phyloP scores from a whole-genome alignment of 2,888 invertebrate genomes.

The Embidobia sp. region DNA sequence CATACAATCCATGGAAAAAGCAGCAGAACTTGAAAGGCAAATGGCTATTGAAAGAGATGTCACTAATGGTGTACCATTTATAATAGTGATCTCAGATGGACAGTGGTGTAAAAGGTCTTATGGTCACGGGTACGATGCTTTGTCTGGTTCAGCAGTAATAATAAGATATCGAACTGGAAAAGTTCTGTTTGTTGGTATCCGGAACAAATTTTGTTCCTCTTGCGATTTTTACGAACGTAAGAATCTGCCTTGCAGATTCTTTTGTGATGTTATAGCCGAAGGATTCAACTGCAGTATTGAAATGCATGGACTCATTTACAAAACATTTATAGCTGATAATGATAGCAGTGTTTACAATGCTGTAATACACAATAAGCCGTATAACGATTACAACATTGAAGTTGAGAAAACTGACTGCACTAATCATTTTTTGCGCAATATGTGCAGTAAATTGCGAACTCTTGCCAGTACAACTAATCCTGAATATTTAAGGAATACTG shows the following conservation, averaged over 20 bases:
- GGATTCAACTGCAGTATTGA: constrained; percentile 25
- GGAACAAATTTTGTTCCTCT: neutral
- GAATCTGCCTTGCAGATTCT: neutral
- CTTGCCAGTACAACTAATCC: neutral
- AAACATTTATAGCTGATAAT: constrained; percentile 40
- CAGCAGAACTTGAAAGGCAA: constrained; percentile 36
- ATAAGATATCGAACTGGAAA: constrained; percentile 57
- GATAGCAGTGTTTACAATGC: constrained; percentile 47
- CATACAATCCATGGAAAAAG: constrained; percentile 22
- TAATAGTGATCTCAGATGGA: constrained; percentile 54
- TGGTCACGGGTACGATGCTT: constrained; percentile 38
- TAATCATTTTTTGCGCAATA: constrained; percentile 54
- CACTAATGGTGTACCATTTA: constrained; percentile 8
- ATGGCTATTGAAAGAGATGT: constrained; percentile 39
- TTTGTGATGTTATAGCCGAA: constrained; percentile 27
- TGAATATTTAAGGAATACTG: neutral
- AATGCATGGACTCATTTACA: constrained; percentile 37
- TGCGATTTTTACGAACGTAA: constrained; percentile 9
- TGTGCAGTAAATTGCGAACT: constrained; percentile 10
- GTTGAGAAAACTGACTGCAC: constrained; percentile 53
- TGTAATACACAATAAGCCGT: constrained; percentile 41
- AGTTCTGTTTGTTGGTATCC: constrained; percentile 20
- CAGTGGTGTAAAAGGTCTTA: constrained; percentile 58
- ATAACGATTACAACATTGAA: constrained; percentile 31
- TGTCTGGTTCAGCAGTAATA: constrained; percentile 50